A percentile compares a stretch with the other conserved stretches of the same genome.
Conservation (phyloP, 2,113 vertebrate species). For the Xenopus borealis region DNA sequence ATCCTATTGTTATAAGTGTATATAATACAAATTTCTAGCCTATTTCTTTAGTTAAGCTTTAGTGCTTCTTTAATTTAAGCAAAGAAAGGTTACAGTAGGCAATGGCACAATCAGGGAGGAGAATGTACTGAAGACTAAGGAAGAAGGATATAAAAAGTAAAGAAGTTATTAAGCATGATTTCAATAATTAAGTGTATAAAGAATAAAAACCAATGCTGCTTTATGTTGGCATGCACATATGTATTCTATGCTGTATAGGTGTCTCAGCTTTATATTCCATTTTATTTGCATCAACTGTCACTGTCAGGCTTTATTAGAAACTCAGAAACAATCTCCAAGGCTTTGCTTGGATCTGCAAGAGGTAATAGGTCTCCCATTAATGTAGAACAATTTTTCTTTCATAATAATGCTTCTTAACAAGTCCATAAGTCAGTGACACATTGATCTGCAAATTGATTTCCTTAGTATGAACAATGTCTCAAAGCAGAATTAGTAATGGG, state of each 20-base stretch:
- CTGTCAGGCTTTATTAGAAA: neutral
- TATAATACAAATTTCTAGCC: too few relatives aligned
- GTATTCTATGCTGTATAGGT: neutral
- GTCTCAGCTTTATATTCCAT: neutral
- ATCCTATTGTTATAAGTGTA: too few relatives aligned
- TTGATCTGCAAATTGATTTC: conserved; percentile 1
- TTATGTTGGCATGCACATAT: neutral
- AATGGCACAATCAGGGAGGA: too few relatives aligned
- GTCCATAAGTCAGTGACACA: neutral
- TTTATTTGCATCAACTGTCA: neutral
- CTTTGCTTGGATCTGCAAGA: neutral
- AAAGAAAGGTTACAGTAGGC: too few relatives aligned
- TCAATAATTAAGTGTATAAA: too few relatives aligned
- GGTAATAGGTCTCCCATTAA: neutral
- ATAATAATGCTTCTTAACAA: conserved; percentile 1
- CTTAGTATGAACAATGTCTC: neutral
- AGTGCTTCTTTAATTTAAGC: too few relatives aligned
- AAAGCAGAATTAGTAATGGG: neutral
- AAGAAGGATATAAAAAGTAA: too few relatives aligned
- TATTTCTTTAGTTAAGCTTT: too few relatives aligned
- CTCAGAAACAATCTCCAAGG: neutral
- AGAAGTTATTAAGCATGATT: too few relatives aligned
- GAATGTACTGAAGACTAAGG: too few relatives aligned
- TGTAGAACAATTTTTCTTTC: neutral
- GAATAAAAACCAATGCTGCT: neutral